Evolutionary conservation across 2,888 invertebrate genomes (phyloP), one percentile per base, ranked within the genome.

Genomic region (Meliscaeva auricollis): DNA sequence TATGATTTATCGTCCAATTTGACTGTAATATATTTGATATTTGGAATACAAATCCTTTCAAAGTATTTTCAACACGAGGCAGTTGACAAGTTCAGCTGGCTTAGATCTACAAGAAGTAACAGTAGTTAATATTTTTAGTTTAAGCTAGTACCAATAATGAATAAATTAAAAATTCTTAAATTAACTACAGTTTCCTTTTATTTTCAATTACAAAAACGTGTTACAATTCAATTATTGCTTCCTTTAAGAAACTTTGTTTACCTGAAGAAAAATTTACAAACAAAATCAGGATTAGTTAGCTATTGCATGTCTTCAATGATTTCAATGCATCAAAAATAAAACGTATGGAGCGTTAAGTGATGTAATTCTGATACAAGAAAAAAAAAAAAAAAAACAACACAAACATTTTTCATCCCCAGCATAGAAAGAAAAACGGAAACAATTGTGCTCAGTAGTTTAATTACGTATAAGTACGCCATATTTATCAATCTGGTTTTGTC

Each of bases 351-450:
- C 22, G 6, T n/a, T 50, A 7, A 26, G 30, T 52, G 52, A 52
- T 52, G 52, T 54, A 32, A 54, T 54, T 54, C 30, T 30, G n/a
- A 52, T n/a, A n/a, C n/a, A n/a, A n/a, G n/a, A n/a, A n/a, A n/a
- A n/a, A n/a, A n/a, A n/a, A n/a, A n/a, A n/a, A n/a, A n/a, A n/a
- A n/a, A n/a, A n/a, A n/a, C n/a, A 8, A 54, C 15, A 32, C 54
- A 32, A 54, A 54, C 30, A 54, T 54, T 32, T 54, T 15, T 9
- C 30, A 58, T 38, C 58, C 56, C 35, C 35, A n/a, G n/a, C n/a
- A 35, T 17, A 35, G 11, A 20, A 4, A 48, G 20, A 26, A 3
- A 54, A 54, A 54, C 54, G 54, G 54, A 54, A 54, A 38, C 35
- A 17, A 58, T 13, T 15, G 9, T 0, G 32, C 32, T 17, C 1